Evolutionary conservation across 2,797 vertebrate species (phyloP), one percentile per base, ranked within the genome.

Genomic region (Adelosebastes latens): DNA sequence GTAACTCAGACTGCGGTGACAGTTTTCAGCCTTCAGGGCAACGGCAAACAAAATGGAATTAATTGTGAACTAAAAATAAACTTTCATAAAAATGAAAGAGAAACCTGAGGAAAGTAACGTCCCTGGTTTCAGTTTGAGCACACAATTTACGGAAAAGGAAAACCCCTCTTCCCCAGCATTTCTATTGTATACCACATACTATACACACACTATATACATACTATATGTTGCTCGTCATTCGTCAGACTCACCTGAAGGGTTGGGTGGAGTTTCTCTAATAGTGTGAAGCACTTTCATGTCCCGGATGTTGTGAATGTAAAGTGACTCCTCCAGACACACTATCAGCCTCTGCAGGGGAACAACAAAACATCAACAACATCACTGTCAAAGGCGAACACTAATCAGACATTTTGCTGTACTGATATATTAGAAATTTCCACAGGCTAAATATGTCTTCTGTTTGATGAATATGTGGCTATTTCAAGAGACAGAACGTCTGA

Each of bases 281-380:
- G 98, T 99, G 90, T 99, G 99, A 88, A 99, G 95, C 56, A 99
- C 99, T 95, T 99, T 99, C 99, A 99, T 99, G 94, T 99, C 98
- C 93, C 98, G 93, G 92, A 99, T 99, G 93, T 99, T 99, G 95
- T 99, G 99, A 86, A 99, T 99, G 81, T 99, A 99, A n/a, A 99
- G 97, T 4, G 98, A 99, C 91, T 99, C 99, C 84, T 99, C 98
- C 95, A 99, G 95, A 93, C 99, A 99, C 69, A 99, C 99, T 34
- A 99, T 99, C 91, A 99, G 96, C 91, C 99, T 96, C 99, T 99
- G 90, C 71, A 66, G 1, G 18, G 82, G 82, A 79, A 36, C 8
- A 52, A 67, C 9, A 60, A 25, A 69, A 49, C 32, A 82, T 25
- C 18, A 29, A 24, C 52, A 34, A 2, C 65, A 71, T 24, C 12